Percentiles rank a stretch among this genome's conserved stretches.
These are phyloP conservation scores for Phainopepla nitens DNA, from an alignment of 2,113 vertebrate genomes.

Conservation along the genomic window DNA sequence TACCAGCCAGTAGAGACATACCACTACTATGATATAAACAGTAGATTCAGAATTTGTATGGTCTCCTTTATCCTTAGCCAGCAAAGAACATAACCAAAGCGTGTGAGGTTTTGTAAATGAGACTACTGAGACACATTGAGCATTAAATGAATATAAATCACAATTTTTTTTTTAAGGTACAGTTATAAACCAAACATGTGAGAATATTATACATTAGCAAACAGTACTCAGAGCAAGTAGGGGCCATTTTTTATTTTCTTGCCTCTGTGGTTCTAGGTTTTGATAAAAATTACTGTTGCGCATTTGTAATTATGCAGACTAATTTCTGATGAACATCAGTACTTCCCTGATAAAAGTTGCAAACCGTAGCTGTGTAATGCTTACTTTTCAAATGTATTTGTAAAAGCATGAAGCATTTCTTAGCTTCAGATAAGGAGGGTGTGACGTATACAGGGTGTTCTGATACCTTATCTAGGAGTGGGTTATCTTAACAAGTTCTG, in stretches of 20 bases:
- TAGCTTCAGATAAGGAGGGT: slow-evolving; percentile 37
- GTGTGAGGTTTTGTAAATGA: background rate
- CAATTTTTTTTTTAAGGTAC: background rate
- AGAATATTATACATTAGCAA: background rate
- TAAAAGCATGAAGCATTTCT: background rate
- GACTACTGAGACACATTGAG: background rate
- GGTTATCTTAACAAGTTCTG: background rate
- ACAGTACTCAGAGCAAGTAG: background rate
- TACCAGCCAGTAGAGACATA: background rate
- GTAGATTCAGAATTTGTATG: background rate
- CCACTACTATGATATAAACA: background rate
- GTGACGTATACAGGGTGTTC: background rate
- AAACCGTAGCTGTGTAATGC: background rate
- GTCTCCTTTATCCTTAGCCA: background rate
- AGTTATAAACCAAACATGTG: background rate
- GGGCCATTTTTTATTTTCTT: background rate
- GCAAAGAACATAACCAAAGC: background rate
- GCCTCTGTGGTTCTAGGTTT: background rate
- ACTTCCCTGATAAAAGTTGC: background rate
- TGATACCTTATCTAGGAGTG: background rate
- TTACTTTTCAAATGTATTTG: slow-evolving; percentile 18
- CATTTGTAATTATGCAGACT: background rate
- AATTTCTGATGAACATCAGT: background rate
- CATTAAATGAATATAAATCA: background rate
- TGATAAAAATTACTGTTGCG: background rate